These are phyloP conservation scores for Cliona cf. orientalis DNA, from an alignment of 37 sponge, comb jelly and placozoan genomes.

Conservation along the genomic window DNA sequence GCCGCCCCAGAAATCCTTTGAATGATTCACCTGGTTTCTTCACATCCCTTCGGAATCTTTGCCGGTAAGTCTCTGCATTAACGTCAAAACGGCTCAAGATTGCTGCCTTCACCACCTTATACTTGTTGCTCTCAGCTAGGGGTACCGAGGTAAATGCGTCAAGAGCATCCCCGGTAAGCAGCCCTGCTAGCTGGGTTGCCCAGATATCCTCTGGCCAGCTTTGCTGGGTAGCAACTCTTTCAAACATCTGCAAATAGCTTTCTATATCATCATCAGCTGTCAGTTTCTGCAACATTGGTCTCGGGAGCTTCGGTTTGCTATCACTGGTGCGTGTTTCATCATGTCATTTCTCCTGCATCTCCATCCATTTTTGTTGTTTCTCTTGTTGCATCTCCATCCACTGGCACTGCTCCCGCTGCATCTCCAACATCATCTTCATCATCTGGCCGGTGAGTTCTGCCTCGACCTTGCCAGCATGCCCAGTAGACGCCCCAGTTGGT, in stretches of 20 bases:
- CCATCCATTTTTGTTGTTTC: no score
- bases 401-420: no score
- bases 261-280: background rate
- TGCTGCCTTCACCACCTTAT: slow-evolving; percentile 32
- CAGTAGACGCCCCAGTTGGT: no score
- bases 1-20: background rate
- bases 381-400: no score
- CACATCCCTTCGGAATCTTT: slow-evolving; percentile 17
- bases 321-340: no score
- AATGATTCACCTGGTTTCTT: slow-evolving; percentile 18
- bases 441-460: no score
- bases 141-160: slow-evolving; percentile 24
- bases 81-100: slow-evolving; percentile 34
- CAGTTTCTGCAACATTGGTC: background rate
- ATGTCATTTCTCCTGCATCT: no score
- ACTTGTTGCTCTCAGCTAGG: background rate
- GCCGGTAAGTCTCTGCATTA: slow-evolving; percentile 39
- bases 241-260: background rate
- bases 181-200: slow-evolving; percentile 36
- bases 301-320: background rate
- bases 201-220: slow-evolving; percentile 30
- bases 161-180: slow-evolving; percentile 40
- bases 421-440: no score
- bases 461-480: no score
- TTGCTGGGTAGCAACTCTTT: background rate